These are phyloP conservation scores for Chaetodon auriga DNA, from an alignment of 2,113 vertebrate species.

Conservation along the genomic window DNA sequence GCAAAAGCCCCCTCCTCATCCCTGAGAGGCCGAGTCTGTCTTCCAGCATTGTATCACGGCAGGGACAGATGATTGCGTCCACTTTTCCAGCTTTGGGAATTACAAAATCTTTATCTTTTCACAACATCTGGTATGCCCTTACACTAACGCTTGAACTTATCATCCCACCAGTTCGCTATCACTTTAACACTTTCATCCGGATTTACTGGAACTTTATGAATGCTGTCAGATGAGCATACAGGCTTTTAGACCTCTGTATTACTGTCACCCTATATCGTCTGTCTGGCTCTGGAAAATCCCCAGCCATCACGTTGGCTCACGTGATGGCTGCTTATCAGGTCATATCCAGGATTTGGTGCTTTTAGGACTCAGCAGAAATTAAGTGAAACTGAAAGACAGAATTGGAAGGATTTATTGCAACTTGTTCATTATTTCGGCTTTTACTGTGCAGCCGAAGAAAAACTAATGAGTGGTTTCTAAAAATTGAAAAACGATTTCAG, in stretches of 20 bases:
- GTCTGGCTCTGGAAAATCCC: slow-evolving; percentile 39
- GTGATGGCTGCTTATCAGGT: not conserved
- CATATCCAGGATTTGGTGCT: slow-evolving; percentile 8
- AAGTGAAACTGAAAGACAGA: not conserved
- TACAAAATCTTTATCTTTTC: slow-evolving; percentile 45
- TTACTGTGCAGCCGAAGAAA: not conserved
- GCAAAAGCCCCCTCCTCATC: slow-evolving; percentile 3
- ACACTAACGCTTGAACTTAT: slow-evolving; percentile 50
- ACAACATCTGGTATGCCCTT: slow-evolving; percentile 59
- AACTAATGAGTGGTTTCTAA: not conserved
- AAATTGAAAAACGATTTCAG: not conserved
- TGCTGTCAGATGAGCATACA: slow-evolving; percentile 44
- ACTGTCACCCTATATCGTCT: slow-evolving; percentile 36
- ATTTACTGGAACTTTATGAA: slow-evolving; percentile 59
- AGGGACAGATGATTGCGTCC: not conserved
- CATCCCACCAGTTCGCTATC: slow-evolving; percentile 47
- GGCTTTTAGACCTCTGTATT: slow-evolving; percentile 41
- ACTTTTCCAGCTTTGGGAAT: slow-evolving; percentile 48
- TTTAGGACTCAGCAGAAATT: not conserved
- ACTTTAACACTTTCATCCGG: slow-evolving; percentile 62
- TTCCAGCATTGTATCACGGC: not conserved
- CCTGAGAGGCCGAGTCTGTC: not conserved
- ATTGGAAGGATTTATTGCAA: not conserved
- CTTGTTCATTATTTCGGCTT: slow-evolving; percentile 1
- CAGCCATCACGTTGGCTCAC: not conserved